Conservation (phyloP, 53 echinoderm and acorn worm species). For the Temnopleurus reevesii region DNA sequence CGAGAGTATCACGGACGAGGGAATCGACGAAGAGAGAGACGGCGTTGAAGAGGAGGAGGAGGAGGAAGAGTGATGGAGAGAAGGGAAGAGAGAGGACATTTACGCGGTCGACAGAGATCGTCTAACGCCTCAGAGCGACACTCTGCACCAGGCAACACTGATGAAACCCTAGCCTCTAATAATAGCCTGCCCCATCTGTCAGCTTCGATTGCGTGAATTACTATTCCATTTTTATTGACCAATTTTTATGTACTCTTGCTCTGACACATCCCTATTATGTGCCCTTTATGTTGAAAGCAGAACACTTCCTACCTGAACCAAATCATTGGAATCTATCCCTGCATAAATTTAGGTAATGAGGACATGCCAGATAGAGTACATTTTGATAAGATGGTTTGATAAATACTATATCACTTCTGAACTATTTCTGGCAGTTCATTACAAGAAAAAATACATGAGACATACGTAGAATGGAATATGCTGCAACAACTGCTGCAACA, state of each 20-base stretch:
- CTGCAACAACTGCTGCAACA: no score
- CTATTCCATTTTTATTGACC: constrained; percentile 56
- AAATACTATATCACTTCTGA: no score
- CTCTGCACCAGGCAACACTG: constrained; percentile 3
- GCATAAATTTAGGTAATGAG: constrained; percentile 2
- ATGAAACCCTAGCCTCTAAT: constrained; percentile 51
- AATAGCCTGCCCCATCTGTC: constrained; percentile 61
- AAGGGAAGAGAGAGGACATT: constrained; percentile 23
- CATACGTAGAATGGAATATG: no score
- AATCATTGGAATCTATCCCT: neutral
- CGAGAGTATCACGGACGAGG: neutral
- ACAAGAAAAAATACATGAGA: no score
- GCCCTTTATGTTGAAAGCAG: neutral
- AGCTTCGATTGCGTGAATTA: constrained; percentile 55
- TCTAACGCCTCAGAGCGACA: constrained; percentile 37
- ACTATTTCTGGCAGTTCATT: no score
- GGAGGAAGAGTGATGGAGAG: neutral
- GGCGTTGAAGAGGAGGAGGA: neutral
- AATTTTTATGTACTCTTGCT: constrained; percentile 51
- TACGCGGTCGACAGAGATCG: constrained; percentile 42
- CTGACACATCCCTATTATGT: constrained; percentile 18
- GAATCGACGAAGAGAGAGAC: neutral
- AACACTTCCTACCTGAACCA: neutral
- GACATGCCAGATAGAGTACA: neutral
- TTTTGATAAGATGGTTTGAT: neutral